Evolutionary conservation across 2,113 vertebrate genomes (phyloP).

Genomic region (Aegithalos caudatus): DNA sequence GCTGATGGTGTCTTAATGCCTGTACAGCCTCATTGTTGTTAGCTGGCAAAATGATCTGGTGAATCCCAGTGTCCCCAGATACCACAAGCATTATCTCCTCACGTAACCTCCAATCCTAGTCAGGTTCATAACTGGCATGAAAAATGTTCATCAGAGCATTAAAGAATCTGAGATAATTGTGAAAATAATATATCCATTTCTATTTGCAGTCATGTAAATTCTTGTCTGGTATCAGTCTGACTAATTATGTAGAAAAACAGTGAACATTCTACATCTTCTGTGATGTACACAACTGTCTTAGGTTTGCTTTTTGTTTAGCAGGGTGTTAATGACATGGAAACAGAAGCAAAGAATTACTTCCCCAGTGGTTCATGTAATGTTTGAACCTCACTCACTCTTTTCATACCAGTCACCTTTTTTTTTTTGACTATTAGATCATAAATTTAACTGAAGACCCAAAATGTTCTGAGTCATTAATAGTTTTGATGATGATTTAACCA

Average conservation of each 20-base stretch:
- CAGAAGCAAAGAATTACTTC: background rate
- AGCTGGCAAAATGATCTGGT: background rate
- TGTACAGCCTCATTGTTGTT: accelerated
- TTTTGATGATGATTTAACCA: background rate
- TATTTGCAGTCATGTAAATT: background rate
- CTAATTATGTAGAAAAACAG: background rate
- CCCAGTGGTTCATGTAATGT: background rate
- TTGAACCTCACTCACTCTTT: background rate
- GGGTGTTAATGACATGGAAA: background rate
- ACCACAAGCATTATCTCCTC: background rate
- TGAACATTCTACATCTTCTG: background rate
- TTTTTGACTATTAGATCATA: background rate
- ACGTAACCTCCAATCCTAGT: background rate
- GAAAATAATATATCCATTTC: background rate
- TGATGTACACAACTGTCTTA: background rate
- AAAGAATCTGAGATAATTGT: background rate
- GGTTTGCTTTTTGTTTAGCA: background rate
- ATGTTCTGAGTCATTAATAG: background rate
- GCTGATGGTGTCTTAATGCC: background rate
- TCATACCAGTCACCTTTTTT: background rate
- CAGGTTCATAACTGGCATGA: background rate
- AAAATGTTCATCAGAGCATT: background rate
- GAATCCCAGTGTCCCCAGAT: background rate
- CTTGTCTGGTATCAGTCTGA: background rate
- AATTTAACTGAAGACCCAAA: background rate